A percentile compares a stretch with the other conserved stretches of the same genome.
Conservation (phyloP, 2,113 vertebrate species). For the Cacatua alba region DNA sequence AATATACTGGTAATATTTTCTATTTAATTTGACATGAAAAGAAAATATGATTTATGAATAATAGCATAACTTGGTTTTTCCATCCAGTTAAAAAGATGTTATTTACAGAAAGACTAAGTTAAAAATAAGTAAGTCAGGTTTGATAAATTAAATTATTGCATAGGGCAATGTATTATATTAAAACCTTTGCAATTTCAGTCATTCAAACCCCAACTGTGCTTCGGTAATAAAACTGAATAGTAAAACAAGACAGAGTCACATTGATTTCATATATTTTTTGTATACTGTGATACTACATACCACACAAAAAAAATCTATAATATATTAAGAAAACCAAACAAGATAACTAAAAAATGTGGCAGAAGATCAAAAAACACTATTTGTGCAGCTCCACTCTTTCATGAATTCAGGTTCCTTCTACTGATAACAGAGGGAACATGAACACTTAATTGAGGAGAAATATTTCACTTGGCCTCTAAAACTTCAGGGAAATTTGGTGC, state of each 20-base stretch:
- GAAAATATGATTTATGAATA: neutral
- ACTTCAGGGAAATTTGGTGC: neutral
- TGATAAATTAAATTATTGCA: neutral
- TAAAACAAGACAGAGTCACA: neutral
- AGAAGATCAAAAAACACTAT: neutral
- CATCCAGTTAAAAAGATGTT: neutral
- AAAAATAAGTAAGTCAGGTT: neutral
- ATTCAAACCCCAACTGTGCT: neutral
- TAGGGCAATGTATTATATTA: neutral
- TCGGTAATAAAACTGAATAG: neutral
- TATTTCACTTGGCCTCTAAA: neutral
- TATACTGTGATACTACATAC: neutral
- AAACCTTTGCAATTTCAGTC: neutral
- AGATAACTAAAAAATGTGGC: neutral
- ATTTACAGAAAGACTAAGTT: neutral
- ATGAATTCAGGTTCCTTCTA: neutral
- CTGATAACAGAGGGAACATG: neutral
- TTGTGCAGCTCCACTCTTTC: accelerated
- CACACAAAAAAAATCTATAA: neutral
- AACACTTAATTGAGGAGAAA: neutral
- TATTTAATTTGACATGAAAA: neutral
- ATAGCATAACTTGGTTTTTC: neutral
- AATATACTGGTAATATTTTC: neutral
- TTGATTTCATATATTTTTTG: neutral
- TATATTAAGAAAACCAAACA: neutral